These are phyloP conservation scores for Eulithis prunata DNA, from an alignment of 2,888 invertebrate genomes.

Conservation along the genomic window DNA sequence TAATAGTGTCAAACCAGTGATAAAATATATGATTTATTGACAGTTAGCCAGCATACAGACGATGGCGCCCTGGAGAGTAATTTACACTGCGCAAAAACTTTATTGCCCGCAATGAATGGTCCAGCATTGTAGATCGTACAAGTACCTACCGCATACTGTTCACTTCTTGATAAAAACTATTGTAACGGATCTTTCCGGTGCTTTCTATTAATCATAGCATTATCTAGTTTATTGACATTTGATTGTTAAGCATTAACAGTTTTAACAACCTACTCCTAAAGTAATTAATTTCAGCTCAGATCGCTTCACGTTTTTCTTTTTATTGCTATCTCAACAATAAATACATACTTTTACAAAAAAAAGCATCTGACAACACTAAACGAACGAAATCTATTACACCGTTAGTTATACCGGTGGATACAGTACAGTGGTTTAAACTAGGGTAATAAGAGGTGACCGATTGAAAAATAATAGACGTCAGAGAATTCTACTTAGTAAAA, in stretches of 20 bases:
- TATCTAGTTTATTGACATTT: slow-evolving; percentile 37
- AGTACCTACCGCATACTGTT: slow-evolving; percentile 41
- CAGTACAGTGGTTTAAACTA: slow-evolving; percentile 5
- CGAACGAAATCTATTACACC: slow-evolving; percentile 29
- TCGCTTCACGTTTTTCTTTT: background rate
- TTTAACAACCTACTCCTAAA: background rate
- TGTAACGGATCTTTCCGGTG: slow-evolving; percentile 41
- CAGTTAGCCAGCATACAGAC: slow-evolving; percentile 58
- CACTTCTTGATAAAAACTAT: slow-evolving; percentile 39
- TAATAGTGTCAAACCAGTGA: slow-evolving; percentile 45
- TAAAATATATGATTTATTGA: slow-evolving; percentile 64
- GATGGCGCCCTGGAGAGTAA: slow-evolving; percentile 63
- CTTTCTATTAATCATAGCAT: slow-evolving; percentile 34
- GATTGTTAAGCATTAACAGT: background rate
- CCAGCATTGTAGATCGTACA: slow-evolving; percentile 34
- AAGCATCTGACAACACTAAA: slow-evolving; percentile 34
- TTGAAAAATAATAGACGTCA: slow-evolving; percentile 24
- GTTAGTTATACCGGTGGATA: background rate
- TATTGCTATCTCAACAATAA: slow-evolving; percentile 23
- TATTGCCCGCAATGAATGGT: slow-evolving; percentile 48
- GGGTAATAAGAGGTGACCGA: slow-evolving; percentile 26
- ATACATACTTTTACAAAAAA: slow-evolving; percentile 25
- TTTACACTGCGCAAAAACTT: slow-evolving; percentile 66
- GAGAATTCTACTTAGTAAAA: slow-evolving; percentile 5
- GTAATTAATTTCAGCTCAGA: background rate